Percentiles rank a stretch among this genome's conserved stretches.
These are phyloP conservation scores for Papilio gigon DNA, from an alignment of 2,888 invertebrate species.

Conservation along the genomic window DNA sequence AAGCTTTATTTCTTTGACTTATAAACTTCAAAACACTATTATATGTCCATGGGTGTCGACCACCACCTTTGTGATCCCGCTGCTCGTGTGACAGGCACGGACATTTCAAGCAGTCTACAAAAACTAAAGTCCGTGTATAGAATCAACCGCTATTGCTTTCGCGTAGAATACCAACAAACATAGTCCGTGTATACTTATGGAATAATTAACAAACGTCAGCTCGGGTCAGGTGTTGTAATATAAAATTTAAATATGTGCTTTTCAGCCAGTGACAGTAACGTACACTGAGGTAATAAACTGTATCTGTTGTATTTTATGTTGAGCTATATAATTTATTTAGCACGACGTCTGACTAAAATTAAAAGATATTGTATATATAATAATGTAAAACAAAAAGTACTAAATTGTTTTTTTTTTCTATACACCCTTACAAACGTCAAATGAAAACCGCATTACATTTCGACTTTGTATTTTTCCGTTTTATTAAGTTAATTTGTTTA, in stretches of 20 bases:
- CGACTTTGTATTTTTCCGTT: no score
- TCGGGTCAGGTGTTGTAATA: slow-evolving; percentile 5
- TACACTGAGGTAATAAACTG: background rate
- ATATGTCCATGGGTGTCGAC: no score
- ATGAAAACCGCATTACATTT: no score
- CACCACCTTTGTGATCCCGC: no score
- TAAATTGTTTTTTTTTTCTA: no score
- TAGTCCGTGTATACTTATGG: background rate
- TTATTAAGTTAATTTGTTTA: no score
- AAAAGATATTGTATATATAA: background rate
- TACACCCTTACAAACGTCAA: no score
- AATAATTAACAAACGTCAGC: background rate
- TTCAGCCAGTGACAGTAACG: background rate
- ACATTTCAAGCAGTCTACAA: background rate
- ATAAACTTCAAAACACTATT: no score
- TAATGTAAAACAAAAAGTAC: background rate
- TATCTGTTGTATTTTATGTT: slow-evolving; percentile 2
- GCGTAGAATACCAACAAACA: background rate
- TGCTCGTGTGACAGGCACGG: background rate
- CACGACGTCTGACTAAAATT: background rate
- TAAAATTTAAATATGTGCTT: slow-evolving; percentile 1
- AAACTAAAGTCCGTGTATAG: background rate
- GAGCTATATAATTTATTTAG: background rate
- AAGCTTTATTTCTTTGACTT: no score
- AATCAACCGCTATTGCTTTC: background rate